Percentiles rank a stretch among this genome's conserved stretches.
phyloP scores from a whole-genome alignment of 2,888 invertebrate genomes.

The Prosapia bicincta region DNA sequence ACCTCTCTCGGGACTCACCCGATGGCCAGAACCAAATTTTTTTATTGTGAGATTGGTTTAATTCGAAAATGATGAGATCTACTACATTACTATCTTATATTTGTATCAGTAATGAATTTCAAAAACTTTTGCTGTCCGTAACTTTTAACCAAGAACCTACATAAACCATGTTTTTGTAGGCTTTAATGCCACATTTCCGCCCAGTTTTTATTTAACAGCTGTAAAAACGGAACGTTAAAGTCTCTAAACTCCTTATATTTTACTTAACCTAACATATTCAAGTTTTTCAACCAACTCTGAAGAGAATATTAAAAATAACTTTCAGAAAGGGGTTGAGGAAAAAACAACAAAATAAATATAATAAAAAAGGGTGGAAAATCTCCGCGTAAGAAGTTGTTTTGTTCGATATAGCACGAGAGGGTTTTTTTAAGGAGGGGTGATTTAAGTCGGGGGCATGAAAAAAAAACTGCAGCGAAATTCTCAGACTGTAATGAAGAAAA shows the following conservation, averaged over 20 bases:
- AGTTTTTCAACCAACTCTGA: not conserved
- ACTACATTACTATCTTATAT: too few species aligned
- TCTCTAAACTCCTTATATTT: not conserved
- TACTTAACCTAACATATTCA: not conserved
- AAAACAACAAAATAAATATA: slow-evolving; percentile 19
- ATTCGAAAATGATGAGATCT: too few species aligned
- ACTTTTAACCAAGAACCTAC: too few species aligned
- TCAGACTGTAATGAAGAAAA: slow-evolving; percentile 30
- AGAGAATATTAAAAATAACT: slow-evolving; percentile 23
- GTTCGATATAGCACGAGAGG: slow-evolving; percentile 11
- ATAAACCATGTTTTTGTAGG: too few species aligned
- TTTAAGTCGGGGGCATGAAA: slow-evolving; percentile 3
- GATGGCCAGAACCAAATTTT: too few species aligned
- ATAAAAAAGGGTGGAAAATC: slow-evolving; percentile 4
- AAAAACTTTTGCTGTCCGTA: too few species aligned
- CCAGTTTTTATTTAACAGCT: too few species aligned
- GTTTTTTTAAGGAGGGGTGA: not conserved
- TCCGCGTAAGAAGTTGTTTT: slow-evolving; percentile 18
- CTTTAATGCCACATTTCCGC: too few species aligned
- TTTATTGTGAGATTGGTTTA: too few species aligned
- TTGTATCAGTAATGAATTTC: too few species aligned
- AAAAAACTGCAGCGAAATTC: slow-evolving; percentile 25
- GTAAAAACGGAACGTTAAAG: too few species aligned
- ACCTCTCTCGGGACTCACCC: too few species aligned
- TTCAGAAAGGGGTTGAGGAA: not conserved